These are phyloP conservation scores for Odontamblyopus rebecca DNA, from an alignment of 2,797 vertebrate genomes.

Conservation along the genomic window DNA sequence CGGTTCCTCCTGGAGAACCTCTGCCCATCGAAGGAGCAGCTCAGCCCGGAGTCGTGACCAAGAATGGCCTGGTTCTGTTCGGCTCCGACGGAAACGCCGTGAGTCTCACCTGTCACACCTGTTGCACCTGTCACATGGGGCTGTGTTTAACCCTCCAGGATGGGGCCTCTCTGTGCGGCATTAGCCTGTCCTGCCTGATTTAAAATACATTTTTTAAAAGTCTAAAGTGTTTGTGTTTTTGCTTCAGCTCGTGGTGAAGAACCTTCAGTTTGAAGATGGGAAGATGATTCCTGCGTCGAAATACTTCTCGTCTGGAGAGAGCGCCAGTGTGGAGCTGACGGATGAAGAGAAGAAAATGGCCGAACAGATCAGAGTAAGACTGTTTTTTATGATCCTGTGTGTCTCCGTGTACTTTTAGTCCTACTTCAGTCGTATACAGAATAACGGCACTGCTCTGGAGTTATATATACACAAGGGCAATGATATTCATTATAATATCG, in stretches of 20 bases:
- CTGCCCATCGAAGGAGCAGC: slow-evolving; percentile 81
- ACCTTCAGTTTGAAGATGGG: slow-evolving; percentile 85
- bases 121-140: no score
- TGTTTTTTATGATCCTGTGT: no score
- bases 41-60: slow-evolving; percentile 76
- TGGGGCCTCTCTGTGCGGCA: no score
- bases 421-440: no score
- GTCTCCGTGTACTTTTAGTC: no score
- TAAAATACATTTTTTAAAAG: no score
- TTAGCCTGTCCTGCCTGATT: no score
- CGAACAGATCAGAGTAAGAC: slow-evolving; percentile 78
- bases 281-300: slow-evolving; percentile 86
- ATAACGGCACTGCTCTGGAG: no score
- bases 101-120: slow-evolving; percentile 45
- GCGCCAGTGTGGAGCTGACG: slow-evolving; percentile 76
- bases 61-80: slow-evolving; percentile 83
- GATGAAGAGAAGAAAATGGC: slow-evolving; percentile 79
- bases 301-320: slow-evolving; percentile 77
- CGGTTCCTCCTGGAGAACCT: slow-evolving; percentile 65
- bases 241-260: slow-evolving; percentile 84
- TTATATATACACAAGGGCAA: no score
- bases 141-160: no score
- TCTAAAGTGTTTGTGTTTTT: not conserved
- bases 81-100: slow-evolving; percentile 91
- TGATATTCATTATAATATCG: no score